phyloP scores from a whole-genome alignment of 92 coral and sea anemone genomes.

The Meandrina meandrites region DNA sequence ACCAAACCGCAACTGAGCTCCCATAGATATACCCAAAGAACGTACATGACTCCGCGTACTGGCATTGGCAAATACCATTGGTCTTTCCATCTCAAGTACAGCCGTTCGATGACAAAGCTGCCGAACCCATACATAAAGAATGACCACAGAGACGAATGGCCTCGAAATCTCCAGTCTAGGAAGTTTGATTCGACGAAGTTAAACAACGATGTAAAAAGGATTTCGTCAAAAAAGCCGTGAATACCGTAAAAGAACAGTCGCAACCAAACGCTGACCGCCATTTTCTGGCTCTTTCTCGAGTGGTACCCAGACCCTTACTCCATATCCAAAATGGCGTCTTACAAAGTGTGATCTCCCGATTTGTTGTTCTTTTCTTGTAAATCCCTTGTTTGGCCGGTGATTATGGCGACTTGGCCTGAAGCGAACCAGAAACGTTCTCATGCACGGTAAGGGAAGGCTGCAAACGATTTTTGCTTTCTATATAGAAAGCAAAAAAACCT shows the following conservation, averaged over 20 bases:
- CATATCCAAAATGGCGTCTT: conserved; percentile 10
- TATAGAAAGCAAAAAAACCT: neutral
- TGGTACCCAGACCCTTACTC: neutral
- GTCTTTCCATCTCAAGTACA: conserved; percentile 36
- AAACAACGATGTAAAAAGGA: conserved; percentile 54
- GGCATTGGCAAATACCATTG: conserved; percentile 43
- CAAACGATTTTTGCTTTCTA: neutral
- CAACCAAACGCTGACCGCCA: conserved; percentile 54
- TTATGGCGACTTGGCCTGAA: conserved; percentile 46
- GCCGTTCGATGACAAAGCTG: conserved; percentile 54
- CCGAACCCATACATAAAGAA: conserved; percentile 58
- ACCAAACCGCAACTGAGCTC: conserved; percentile 59
- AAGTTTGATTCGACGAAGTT: conserved; percentile 52
- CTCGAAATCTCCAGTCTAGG: conserved; percentile 60
- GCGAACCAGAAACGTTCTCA: conserved; percentile 20
- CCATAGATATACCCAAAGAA: conserved; percentile 54
- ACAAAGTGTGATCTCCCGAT: neutral
- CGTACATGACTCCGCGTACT: conserved; percentile 48
- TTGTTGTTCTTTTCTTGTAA: neutral
- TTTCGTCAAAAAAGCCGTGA: conserved; percentile 65
- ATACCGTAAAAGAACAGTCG: conserved; percentile 48
- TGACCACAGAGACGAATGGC: conserved; percentile 67
- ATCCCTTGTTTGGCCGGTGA: neutral
- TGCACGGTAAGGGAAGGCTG: conserved; percentile 25
- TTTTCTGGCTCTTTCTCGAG: neutral